Evolutionary conservation across 2,113 vertebrate species (phyloP).

Genomic region (Spizaetus ornatus): DNA sequence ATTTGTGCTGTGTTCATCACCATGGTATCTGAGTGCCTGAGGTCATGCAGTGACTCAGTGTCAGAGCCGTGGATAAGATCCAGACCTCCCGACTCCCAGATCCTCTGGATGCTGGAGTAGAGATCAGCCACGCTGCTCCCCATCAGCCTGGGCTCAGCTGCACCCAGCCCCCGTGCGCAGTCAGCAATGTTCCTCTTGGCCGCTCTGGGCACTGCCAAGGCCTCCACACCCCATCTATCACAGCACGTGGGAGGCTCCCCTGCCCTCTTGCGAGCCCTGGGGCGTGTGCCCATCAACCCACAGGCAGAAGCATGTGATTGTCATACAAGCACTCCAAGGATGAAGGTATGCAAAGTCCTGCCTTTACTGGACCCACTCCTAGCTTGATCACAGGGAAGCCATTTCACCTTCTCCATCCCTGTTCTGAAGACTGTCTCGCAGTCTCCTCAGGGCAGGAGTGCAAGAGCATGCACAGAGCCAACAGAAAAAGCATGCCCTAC

Average conservation of each 20-base stretch:
- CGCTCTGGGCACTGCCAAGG: background rate
- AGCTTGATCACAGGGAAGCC: background rate
- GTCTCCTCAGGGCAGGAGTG: background rate
- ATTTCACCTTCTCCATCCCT: background rate
- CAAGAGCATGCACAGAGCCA: background rate
- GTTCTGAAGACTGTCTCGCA: background rate
- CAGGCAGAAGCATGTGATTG: fast-evolving
- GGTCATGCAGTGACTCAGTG: conserved; percentile 57
- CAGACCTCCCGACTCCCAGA: background rate
- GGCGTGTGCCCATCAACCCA: background rate
- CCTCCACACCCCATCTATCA: background rate
- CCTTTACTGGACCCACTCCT: background rate
- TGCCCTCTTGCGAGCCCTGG: background rate
- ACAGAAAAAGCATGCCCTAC: background rate
- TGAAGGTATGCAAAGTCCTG: background rate
- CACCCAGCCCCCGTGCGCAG: background rate
- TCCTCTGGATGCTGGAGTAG: background rate
- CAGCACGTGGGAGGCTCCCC: background rate
- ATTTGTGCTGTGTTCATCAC: conserved; percentile 60
- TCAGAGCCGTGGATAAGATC: conserved; percentile 10
- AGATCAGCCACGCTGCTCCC: background rate
- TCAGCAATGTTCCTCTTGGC: background rate
- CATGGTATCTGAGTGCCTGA: background rate
- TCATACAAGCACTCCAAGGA: background rate
- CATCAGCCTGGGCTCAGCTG: background rate